Conservation (phyloP, 2,888 invertebrate genomes). For the Periphyllus acericola region DNA sequence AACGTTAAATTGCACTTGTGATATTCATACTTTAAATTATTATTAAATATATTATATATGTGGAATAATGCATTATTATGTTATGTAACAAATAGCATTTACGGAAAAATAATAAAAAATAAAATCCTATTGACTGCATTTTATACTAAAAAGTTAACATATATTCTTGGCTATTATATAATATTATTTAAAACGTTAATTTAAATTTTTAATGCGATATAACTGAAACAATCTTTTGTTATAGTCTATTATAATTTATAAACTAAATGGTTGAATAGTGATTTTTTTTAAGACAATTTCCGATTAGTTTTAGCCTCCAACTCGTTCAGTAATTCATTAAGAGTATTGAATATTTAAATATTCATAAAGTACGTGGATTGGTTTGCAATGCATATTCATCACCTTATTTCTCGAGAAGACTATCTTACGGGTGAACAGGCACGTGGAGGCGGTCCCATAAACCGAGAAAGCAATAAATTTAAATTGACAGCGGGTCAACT, state of each 20-base stretch:
- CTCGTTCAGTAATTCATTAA: not conserved
- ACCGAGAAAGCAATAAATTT: not conserved
- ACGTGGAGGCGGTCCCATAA: not conserved
- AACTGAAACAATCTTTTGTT: too few relatives aligned
- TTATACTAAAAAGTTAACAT: too few relatives aligned
- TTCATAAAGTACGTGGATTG: not conserved
- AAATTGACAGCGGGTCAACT: not conserved
- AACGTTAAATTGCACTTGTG: too few relatives aligned
- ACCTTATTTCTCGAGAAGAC: not conserved
- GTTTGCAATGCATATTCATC: constrained; percentile 4
- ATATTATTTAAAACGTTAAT: not conserved
- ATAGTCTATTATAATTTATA: not conserved
- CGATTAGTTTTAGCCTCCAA: not conserved
- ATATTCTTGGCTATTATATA: not conserved
- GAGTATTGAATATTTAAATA: not conserved
- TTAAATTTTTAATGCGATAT: too few relatives aligned
- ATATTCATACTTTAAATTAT: too few relatives aligned
- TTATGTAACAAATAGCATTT: too few relatives aligned
- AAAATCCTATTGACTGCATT: too few relatives aligned
- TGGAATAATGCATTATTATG: too few relatives aligned
- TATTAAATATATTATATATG: too few relatives aligned
- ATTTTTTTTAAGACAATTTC: not conserved
- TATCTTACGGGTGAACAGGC: not conserved
- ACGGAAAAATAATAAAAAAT: too few relatives aligned
- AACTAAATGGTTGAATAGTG: not conserved